phyloP scores from a whole-genome alignment of 23 tunicate species.

The Halocynthia aurantium region DNA sequence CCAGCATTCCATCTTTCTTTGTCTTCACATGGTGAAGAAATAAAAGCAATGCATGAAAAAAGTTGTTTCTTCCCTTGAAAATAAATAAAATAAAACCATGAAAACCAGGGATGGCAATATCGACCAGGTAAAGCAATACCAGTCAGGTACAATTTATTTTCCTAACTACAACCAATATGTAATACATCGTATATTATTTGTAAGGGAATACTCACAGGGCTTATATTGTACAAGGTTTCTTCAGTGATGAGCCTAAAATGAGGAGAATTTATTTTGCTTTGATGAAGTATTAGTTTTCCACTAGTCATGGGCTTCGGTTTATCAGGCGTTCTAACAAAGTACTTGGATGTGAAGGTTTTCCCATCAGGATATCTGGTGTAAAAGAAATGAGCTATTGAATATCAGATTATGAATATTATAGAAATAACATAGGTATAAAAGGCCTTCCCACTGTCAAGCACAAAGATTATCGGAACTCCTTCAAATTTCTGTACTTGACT shows the following conservation, averaged over 20 bases:
- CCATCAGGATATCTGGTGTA: constrained; percentile 62
- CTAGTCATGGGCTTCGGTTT: constrained; percentile 13
- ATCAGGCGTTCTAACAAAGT: constrained; percentile 33
- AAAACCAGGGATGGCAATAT: not conserved
- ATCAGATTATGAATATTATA: too few species aligned
- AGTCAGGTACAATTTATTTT: too few species aligned
- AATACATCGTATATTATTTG: too few species aligned
- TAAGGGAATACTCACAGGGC: constrained; percentile 23
- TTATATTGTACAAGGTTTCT: constrained; percentile 34
- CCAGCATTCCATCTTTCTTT: constrained; percentile 45
- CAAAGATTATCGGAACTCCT: too few species aligned
- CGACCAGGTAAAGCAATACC: not conserved
- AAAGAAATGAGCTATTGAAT: too few species aligned
- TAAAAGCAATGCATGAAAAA: constrained; percentile 40
- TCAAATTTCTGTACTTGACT: too few species aligned
- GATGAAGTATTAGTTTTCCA: constrained; percentile 22
- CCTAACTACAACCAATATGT: too few species aligned
- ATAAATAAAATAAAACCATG: not conserved
- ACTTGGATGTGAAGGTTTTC: constrained; percentile 49
- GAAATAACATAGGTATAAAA: not conserved
- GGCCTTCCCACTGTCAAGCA: not conserved
- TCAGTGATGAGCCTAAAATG: constrained; percentile 40
- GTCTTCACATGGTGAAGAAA: constrained; percentile 58
- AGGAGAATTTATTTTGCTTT: constrained; percentile 54
- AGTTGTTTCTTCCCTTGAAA: constrained; percentile 59